Evolutionary conservation across 1,140 invertebrate genomes (phyloP).

Genomic region (Teleogryllus occipitalis): DNA sequence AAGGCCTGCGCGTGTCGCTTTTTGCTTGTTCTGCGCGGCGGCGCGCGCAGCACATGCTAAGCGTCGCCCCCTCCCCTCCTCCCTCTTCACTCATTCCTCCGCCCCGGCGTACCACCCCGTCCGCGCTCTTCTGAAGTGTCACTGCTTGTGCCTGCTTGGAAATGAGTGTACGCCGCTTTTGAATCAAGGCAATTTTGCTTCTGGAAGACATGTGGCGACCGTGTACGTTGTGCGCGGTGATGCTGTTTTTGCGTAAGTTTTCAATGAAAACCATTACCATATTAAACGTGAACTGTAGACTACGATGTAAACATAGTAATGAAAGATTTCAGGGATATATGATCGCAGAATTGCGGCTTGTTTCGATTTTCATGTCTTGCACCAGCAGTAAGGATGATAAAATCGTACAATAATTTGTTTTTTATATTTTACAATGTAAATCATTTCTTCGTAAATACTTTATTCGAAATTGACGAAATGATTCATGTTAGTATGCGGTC

Average conservation of each 20-base stretch:
- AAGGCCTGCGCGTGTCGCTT: too few species aligned
- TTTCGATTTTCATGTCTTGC: too few species aligned
- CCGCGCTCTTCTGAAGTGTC: neutral
- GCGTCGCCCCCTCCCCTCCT: too few species aligned
- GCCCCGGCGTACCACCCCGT: neutral
- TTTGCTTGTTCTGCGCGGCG: neutral
- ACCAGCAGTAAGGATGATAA: too few species aligned
- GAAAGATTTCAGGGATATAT: too few species aligned
- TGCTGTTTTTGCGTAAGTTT: neutral
- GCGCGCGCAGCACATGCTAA: neutral
- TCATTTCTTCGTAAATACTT: too few species aligned
- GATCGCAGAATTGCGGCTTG: too few species aligned
- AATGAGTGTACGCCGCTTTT: neutral
- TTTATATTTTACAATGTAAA: too few species aligned
- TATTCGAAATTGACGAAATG: too few species aligned
- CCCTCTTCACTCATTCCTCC: too few species aligned
- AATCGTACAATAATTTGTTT: too few species aligned
- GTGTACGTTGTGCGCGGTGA: neutral
- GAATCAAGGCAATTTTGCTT: neutral
- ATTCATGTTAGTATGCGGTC: too few species aligned
- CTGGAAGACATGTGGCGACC: neutral
- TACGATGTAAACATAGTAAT: neutral
- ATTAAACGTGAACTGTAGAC: neutral
- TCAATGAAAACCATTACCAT: neutral
- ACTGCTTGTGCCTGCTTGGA: neutral